Evolutionary conservation across 2,797 vertebrate species (phyloP).

Genomic region (Poecilia velifera): DNA sequence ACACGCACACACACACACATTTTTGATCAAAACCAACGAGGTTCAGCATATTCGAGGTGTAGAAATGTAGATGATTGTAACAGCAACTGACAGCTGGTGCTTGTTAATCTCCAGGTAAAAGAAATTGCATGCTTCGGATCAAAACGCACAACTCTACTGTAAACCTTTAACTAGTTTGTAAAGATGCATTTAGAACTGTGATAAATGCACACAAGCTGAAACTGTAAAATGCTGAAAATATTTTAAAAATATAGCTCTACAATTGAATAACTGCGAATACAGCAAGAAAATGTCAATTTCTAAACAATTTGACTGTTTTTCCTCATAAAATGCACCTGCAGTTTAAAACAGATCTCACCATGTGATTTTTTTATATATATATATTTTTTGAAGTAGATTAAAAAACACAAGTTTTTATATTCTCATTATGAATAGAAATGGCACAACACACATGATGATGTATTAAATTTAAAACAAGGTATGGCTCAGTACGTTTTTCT

Average conservation of each 20-base stretch:
- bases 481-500: neutral
- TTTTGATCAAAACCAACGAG: slow-evolving; percentile 51
- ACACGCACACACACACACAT: neutral
- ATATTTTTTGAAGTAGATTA: neutral
- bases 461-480: slow-evolving; percentile 15
- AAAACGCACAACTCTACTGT: slow-evolving; percentile 33
- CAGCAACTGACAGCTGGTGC: slow-evolving; percentile 62
- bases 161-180: slow-evolving; percentile 23
- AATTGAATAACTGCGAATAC: slow-evolving; percentile 31
- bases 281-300: slow-evolving; percentile 39
- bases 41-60: slow-evolving; percentile 31
- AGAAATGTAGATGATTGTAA: slow-evolving; percentile 70
- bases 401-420: slow-evolving; percentile 2
- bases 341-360: slow-evolving; percentile 34
- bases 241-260: slow-evolving; percentile 18
- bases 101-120: slow-evolving; percentile 46
- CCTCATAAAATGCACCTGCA: slow-evolving; percentile 32
- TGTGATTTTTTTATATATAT: neutral
- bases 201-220: slow-evolving; percentile 35
- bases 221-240: slow-evolving; percentile 17
- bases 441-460: slow-evolving; percentile 14
- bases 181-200: slow-evolving; percentile 29
- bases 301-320: slow-evolving; percentile 32
- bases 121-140: slow-evolving; percentile 46
- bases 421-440: neutral